phyloP scores from a whole-genome alignment of 2,113 vertebrate genomes.

The Hydrolagus affinis region DNA sequence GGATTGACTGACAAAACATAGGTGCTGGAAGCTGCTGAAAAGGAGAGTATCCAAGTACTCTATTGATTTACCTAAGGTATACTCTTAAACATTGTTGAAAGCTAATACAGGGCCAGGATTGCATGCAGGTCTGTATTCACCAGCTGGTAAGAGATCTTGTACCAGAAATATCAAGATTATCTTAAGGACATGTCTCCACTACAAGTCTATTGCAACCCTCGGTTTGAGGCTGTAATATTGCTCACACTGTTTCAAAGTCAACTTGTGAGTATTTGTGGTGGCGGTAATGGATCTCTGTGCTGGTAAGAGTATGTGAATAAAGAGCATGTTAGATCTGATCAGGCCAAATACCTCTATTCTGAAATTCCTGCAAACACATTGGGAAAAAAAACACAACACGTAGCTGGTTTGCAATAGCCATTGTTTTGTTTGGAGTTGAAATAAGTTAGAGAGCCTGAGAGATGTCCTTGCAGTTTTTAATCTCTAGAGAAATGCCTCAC shows the following conservation, averaged over 20 bases:
- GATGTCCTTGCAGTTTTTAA: neutral
- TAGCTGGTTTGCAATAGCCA: neutral
- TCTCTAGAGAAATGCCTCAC: neutral
- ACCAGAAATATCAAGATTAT: conserved; percentile 7
- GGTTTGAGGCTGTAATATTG: neutral
- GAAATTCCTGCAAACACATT: neutral
- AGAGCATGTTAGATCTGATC: conserved; percentile 25
- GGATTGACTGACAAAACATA: neutral
- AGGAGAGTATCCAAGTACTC: neutral
- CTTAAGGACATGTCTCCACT: neutral
- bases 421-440: conserved; percentile 1
- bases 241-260: neutral
- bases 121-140: conserved; percentile 7
- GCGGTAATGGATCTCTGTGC: neutral
- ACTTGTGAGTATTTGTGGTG: conserved; percentile 12
- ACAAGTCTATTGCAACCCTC: neutral
- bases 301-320: conserved; percentile 1
- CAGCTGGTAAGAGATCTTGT: conserved; percentile 16
- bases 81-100: conserved; percentile 1
- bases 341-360: conserved; percentile 17
- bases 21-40: conserved; percentile 16
- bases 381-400: neutral
- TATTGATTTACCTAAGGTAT: neutral
- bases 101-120: neutral
- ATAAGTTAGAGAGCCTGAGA: neutral